These are phyloP conservation scores for Melanostoma scalare DNA, from an alignment of 2,888 invertebrate genomes.

Conservation along the genomic window DNA sequence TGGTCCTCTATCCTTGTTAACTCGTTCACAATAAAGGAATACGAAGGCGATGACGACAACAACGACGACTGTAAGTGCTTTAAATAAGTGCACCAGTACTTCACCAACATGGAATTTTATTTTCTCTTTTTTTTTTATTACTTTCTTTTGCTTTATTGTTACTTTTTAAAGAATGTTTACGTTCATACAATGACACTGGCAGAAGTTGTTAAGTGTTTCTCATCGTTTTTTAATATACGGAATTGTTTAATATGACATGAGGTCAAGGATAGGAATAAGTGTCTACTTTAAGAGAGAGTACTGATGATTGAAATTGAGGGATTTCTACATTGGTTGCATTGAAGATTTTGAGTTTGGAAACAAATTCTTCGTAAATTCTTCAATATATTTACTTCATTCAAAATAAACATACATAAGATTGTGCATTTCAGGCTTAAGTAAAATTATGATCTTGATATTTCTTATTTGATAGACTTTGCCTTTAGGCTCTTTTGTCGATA, in stretches of 20 bases:
- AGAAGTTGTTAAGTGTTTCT: slow-evolving; percentile 30
- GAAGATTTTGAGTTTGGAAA: too few relatives aligned
- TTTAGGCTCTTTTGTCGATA: too few relatives aligned
- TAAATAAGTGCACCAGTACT: slow-evolving; percentile 46
- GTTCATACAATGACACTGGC: slow-evolving; percentile 22
- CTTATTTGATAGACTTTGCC: too few relatives aligned
- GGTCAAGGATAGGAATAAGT: slow-evolving; percentile 50
- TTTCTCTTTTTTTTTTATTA: not conserved
- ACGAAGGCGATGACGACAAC: slow-evolving; percentile 12
- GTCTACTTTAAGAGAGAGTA: not conserved
- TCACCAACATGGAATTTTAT: not conserved
- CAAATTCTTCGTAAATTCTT: too few relatives aligned
- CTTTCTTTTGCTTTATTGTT: too few relatives aligned
- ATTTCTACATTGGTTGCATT: too few relatives aligned
- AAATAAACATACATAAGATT: too few relatives aligned
- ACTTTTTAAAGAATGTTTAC: slow-evolving; percentile 9
- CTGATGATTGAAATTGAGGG: too few relatives aligned
- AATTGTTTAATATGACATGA: slow-evolving; percentile 61
- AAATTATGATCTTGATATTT: too few relatives aligned
- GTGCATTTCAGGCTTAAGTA: too few relatives aligned
- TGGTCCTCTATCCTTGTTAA: slow-evolving; percentile 28
- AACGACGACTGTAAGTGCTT: slow-evolving; percentile 40
- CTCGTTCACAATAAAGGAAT: slow-evolving; percentile 7
- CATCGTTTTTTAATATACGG: slow-evolving; percentile 52
- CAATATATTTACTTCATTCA: too few relatives aligned